phyloP scores from a whole-genome alignment of 2,113 vertebrate genomes.

The Phrynocephalus versicolor region DNA sequence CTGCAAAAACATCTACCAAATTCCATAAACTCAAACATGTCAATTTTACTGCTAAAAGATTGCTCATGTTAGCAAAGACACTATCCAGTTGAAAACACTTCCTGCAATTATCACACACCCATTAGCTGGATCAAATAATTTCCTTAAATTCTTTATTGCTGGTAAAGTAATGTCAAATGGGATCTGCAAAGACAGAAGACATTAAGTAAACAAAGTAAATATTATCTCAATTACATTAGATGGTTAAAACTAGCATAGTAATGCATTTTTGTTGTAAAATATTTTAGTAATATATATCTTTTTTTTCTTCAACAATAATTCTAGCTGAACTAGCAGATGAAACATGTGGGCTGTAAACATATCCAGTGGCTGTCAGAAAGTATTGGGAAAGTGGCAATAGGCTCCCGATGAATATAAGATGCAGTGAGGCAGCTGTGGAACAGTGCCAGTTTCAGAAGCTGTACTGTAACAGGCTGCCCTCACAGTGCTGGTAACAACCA shows the following conservation, averaged over 20 bases:
- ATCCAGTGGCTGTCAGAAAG: background rate
- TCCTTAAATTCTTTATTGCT: conserved; percentile 76
- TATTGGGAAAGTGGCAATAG: background rate
- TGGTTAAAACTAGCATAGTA: background rate
- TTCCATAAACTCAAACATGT: background rate
- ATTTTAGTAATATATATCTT: too few relatives aligned
- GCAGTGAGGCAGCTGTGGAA: background rate
- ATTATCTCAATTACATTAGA: background rate
- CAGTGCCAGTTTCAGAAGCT: background rate
- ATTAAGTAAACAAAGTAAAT: background rate
- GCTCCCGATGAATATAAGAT: background rate
- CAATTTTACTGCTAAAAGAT: conserved; percentile 24
- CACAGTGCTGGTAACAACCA: background rate
- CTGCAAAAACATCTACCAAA: conserved; percentile 21
- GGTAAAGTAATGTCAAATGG: conserved; percentile 78
- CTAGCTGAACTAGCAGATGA: too few relatives aligned
- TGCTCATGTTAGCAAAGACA: conserved; percentile 75
- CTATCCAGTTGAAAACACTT: conserved; percentile 78
- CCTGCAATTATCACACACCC: conserved; percentile 72
- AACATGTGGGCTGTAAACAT: background rate
- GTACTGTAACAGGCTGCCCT: background rate
- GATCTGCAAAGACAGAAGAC: conserved; percentile 66
- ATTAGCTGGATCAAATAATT: conserved; percentile 80
- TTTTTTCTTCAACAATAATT: too few relatives aligned
- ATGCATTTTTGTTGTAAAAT: too few relatives aligned